Percentiles rank a stretch among this genome's conserved stretches.
Conservation (phyloP, 1,140 invertebrate genomes). For the Gonatopus flavifemur region DNA sequence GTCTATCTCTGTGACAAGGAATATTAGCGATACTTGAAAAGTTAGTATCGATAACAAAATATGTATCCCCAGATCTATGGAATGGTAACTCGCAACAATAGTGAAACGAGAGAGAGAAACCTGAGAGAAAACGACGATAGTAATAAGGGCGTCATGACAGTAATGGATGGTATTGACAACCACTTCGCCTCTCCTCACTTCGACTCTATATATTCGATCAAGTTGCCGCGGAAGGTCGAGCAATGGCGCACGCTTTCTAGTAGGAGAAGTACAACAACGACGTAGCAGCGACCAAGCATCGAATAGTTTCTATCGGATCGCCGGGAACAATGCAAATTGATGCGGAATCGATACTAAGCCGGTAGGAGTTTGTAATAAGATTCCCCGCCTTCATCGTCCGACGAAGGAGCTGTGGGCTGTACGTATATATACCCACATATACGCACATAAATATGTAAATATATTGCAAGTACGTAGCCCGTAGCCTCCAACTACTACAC, state of each 20-base stretch:
- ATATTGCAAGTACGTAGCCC: too few species aligned
- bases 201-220: not conserved
- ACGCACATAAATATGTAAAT: too few species aligned
- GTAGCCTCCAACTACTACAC: too few species aligned
- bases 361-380: constrained; percentile 42
- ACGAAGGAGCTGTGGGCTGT: too few species aligned
- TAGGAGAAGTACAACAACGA: too few species aligned
- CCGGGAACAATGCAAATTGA: constrained; percentile 42
- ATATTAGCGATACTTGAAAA: too few species aligned
- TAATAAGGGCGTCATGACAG: constrained; percentile 29
- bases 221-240: not conserved
- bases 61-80: too few species aligned
- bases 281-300: constrained; percentile 25
- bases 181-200: not conserved
- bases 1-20: too few species aligned
- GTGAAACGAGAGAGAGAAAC: too few species aligned
- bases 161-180: constrained; percentile 35
- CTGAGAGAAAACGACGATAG: constrained; percentile 11
- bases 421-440: too few species aligned
- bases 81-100: too few species aligned
- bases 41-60: too few species aligned
- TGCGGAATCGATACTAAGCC: constrained; percentile 42
- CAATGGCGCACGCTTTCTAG: constrained; percentile 5
- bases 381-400: constrained; percentile 17
- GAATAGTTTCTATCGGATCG: constrained; percentile 35